Base-by-base conservation (phyloP, 1,140 invertebrate genomes). In the Pseudachorutes palmiensis region DNA sequence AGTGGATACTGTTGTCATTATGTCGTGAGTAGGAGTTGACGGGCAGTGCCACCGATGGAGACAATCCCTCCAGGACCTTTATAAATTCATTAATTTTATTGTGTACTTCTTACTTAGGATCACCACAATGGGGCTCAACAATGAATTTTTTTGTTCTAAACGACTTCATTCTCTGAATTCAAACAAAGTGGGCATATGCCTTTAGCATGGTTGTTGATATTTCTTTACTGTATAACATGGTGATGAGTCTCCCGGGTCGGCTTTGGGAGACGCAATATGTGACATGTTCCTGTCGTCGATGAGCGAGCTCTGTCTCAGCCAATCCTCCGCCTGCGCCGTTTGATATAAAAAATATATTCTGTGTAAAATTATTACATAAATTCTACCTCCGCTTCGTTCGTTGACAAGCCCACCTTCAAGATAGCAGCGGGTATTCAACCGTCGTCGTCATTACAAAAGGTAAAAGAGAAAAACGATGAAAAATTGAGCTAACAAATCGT, bases 391-490 rank as follows among this genome's bases (percentile, higher is more conserved):
- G 12, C 24, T 41, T 63, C 41, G 41, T 49, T 55, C 55, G 72
- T 57, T 71, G 72, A 74, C 72, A 74, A 67, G 72, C 68, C 72
- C 72, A 74, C 72, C 72, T 74, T 68, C 33, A 68, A 68, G 72
- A 71, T 68, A 70, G 64, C 72, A 74, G 72, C 72, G 67, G 70
- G 72, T 32, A 62, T 64, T 68, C 72, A 62, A 51, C 64, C 62
- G 45, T 45, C 19, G n/a, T n/a, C n/a, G n/a, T 59, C 58, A 71
- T 66, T 26, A 62, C 60, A 72, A 66, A 61, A 24, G 62, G 68
- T 31, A 65, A 51, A 63, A n/a, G n/a, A n/a, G 60, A 66, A 64
- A 64, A 60, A 71, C 49, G 64, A 70, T 74, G 72, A 74, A 69
- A 71, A 74, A 74, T 74, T 74, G 72, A 71, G 66, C 49, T 65